phyloP scores from a whole-genome alignment of 2,888 invertebrate genomes.

The Drosophila fungiperda region DNA sequence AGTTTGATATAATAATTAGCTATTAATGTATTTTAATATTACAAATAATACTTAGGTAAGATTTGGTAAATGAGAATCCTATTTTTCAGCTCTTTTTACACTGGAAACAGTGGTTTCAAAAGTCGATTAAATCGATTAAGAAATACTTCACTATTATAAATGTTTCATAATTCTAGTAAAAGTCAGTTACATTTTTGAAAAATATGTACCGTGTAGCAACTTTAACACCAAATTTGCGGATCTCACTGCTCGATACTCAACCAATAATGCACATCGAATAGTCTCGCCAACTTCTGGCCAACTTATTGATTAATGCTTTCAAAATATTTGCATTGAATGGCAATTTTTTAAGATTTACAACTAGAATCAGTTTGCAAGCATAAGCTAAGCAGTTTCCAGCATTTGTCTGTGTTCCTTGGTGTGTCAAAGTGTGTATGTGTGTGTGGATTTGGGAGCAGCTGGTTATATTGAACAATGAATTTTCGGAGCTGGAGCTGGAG shows the following conservation, averaged over 20 bases:
- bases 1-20: neutral
- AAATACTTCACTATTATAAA: neutral
- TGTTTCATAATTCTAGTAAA: neutral
- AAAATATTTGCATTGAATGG: conserved; percentile 78
- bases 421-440: neutral
- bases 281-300: conserved; percentile 34
- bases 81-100: neutral
- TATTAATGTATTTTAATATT: neutral
- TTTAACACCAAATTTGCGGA: conserved; percentile 50
- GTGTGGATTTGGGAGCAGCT: conserved; percentile 27
- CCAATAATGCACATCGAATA: conserved; percentile 49
- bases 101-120: neutral
- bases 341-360: conserved; percentile 83
- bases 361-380: conserved; percentile 47
- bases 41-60: too few relatives aligned
- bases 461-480: conserved; percentile 53
- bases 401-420: conserved; percentile 2
- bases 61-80: too few relatives aligned
- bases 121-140: neutral
- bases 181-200: neutral
- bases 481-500: conserved; percentile 27
- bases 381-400: conserved; percentile 24
- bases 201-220: conserved; percentile 27
- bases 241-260: conserved; percentile 39
- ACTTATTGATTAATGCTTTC: conserved; percentile 74